Evolutionary conservation across 2,797 vertebrate genomes (phyloP), one percentile per base, ranked within the genome.

Genomic region (Somateria mollissima): DNA sequence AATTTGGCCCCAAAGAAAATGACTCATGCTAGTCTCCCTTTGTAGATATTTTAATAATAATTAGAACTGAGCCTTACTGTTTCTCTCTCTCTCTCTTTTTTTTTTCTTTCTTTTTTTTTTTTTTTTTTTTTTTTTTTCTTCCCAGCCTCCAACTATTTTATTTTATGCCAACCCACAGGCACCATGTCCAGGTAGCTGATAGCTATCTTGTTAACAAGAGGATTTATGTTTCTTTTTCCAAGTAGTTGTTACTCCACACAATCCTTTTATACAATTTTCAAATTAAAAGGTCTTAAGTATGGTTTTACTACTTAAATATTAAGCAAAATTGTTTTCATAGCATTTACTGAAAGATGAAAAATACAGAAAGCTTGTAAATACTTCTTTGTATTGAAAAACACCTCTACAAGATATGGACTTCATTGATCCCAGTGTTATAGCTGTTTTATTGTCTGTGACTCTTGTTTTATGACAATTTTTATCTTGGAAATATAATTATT

Each of bases 1-100:
- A 83, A 94, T 78, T 92, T 94, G 89, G 81, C 87, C 93, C 87
- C 58, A 62, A 93, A 95, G 81, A 75, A 95, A 83, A 92, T 95
- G 89, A 92, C 75, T 97, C 87, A 93, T 65, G 37, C 58, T 90
- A 45, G 43, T 90, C 36, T 94, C 72, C 61, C 49, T 83, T 83
- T 72, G 75, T 82, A 90, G 87, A 83, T 90, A 83, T 92, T 93
- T 93, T 95, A 87, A 69, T 87, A 91, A 69, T 45, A 78, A 85
- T 93, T 89, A 91, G 75, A 94, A 28, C 12, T 34, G 41, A 91
- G 49, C 25, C 51, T 81, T 74, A n/a, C 39, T 86, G 22, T 86
- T 94, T 92, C 12, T 49, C 47, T 45, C 43, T 92, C 47, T 47
- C 21, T 92, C n/a, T 91, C 88, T 3, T 12, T 11, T 11, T 6